phyloP scores from a whole-genome alignment of 2,113 vertebrate species.

The Sebastes schlegelii region DNA sequence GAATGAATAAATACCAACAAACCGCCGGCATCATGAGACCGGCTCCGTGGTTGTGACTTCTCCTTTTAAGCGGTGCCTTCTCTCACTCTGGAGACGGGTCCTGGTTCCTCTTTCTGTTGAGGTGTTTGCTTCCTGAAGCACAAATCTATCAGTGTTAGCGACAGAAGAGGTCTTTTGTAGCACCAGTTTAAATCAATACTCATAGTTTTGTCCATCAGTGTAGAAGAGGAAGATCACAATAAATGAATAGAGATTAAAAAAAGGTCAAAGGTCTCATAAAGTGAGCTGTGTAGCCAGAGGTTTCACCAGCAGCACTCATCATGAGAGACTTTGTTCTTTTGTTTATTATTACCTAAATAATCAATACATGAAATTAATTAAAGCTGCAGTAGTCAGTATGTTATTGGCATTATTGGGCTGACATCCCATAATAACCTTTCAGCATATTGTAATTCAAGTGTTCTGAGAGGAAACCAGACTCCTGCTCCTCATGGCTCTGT shows the following conservation, averaged over 20 bases:
- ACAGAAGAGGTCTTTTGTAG: not conserved
- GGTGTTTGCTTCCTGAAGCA: slow-evolving; percentile 8
- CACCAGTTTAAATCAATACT: not conserved
- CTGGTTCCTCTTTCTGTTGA: slow-evolving; percentile 48
- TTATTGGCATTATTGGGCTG: no score
- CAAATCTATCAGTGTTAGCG: not conserved
- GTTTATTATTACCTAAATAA: not conserved
- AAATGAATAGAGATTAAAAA: not conserved
- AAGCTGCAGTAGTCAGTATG: no score
- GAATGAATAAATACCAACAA: not conserved
- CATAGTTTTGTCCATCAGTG: not conserved
- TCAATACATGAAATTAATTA: no score
- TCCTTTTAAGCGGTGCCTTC: slow-evolving; percentile 8
- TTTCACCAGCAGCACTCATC: not conserved
- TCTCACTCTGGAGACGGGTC: slow-evolving; percentile 1
- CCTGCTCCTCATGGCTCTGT: no score
- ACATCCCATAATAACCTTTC: no score
- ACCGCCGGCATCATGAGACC: slow-evolving; percentile 2
- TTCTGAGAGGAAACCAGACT: no score
- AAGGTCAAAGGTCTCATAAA: no score
- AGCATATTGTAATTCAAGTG: no score
- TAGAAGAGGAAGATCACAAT: not conserved
- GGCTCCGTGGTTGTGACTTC: slow-evolving; percentile 1
- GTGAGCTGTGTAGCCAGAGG: not conserved
- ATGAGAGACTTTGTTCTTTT: not conserved